Evolutionary conservation across 2,888 invertebrate species (phyloP), one percentile per base, ranked within the genome.

Genomic region (Pristionchus maxplancki): DNA sequence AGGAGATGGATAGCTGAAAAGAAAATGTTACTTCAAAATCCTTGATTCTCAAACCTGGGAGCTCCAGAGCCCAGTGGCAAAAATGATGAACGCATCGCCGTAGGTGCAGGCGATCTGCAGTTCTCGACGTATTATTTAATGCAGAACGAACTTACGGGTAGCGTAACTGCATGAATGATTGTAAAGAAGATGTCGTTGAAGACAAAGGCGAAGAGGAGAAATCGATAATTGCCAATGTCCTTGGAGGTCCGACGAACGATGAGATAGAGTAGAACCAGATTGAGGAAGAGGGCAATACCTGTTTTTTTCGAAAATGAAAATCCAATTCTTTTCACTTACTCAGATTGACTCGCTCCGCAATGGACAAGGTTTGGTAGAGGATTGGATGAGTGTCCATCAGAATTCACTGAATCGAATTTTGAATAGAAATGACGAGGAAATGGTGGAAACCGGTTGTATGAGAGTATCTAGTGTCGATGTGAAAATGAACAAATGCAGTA

Each of bases 171-270:
- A 44, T 78, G 78, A 1, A 78, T 28, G 9, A 28, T 28, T 3
- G 44, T 78, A 44, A 78, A 78, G 28, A 44, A 78, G 15, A 78
- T 78, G 78, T 78, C 78, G 48, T 78, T 78, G 44, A 78, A 11
- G 3, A 78, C 78, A 44, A 78, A 78, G 13, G 44, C 78, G 48
- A 78, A 40, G 1, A 78, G 40, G 13, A 78, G 44, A 40, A 9
- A 44, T 48, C 15, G 78, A 28, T 78, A 78, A 78, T 78, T 78
- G 5, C 78, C 78, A 20, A 78, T 78, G 1, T 48, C 78, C 8
- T 78, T 78, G 44, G 78, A 78, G 1, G 71, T 31, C 15, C 44
- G n/a, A 2, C 48, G 44, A 48, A 78, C 20, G 28, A 78, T 44
- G 11, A 78, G 48, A 40, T 15, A 48, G 28, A 78, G 78, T 8